phyloP scores from a whole-genome alignment of 2,113 vertebrate species.

The Epinephelus fuscoguttatus region DNA sequence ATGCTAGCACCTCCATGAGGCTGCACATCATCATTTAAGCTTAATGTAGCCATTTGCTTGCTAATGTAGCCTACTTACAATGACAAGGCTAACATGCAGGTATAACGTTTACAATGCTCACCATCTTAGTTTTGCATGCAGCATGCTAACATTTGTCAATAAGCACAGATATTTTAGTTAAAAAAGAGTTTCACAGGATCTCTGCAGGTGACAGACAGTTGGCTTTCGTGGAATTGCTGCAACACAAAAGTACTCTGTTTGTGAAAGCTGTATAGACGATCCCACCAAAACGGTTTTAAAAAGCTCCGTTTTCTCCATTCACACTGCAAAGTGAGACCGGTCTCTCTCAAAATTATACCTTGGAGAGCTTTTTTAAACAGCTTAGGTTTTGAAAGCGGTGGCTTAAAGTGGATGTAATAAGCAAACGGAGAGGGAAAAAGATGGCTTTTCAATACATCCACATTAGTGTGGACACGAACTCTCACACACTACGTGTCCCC shows the following conservation, averaged over 20 bases:
- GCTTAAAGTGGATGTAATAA: constrained; percentile 28
- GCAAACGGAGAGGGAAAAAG: constrained; percentile 10
- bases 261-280: not conserved
- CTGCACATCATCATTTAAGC: not conserved
- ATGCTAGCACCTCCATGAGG: not conserved
- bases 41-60: not conserved
- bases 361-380: not conserved
- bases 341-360: constrained; percentile 23
- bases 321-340: not conserved
- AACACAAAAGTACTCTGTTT: not conserved
- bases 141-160: not conserved
- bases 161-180: not conserved
- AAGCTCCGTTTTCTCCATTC: not conserved
- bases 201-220: not conserved
- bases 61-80: not conserved
- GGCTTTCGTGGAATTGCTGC: not conserved
- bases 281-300: not conserved
- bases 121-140: not conserved
- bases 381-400: constrained; percentile 10
- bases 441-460: constrained; percentile 13
- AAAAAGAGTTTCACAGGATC: too few species aligned
- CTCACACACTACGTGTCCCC: not conserved
- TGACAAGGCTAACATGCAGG: not conserved
- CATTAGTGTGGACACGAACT: constrained; percentile 18
- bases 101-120: not conserved